A percentile compares a stretch with the other conserved stretches of the same genome.
phyloP scores from a whole-genome alignment of 2,113 vertebrate genomes.

The Carlito syrichta region DNA sequence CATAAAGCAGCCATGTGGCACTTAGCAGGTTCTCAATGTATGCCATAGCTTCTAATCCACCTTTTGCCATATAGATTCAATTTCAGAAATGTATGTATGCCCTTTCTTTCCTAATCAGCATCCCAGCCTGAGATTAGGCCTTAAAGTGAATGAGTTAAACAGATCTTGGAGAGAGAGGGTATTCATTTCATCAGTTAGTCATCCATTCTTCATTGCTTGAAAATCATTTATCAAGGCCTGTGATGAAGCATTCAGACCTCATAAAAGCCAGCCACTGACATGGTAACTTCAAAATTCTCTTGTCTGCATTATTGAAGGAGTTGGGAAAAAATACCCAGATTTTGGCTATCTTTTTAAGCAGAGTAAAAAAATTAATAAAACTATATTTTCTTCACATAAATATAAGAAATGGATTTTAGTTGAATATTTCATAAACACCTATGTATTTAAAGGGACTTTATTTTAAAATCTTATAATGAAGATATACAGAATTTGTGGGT shows the following conservation, averaged over 20 bases:
- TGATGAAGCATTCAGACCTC: neutral
- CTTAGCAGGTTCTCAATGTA: neutral
- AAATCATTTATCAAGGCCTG: neutral
- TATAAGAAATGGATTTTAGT: neutral
- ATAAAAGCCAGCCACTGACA: neutral
- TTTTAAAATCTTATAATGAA: neutral
- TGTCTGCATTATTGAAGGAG: neutral
- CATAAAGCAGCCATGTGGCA: neutral
- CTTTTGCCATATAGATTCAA: neutral
- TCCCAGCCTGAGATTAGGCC: neutral
- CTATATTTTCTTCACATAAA: neutral
- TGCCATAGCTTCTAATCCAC: neutral
- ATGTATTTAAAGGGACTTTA: neutral
- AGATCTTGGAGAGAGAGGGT: neutral
- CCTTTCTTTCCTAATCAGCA: neutral
- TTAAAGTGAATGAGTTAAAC: neutral
- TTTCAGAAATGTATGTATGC: neutral
- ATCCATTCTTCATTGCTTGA: neutral
- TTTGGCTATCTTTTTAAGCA: neutral
- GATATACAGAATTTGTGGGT: neutral
- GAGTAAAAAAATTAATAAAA: neutral
- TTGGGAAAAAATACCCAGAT: neutral
- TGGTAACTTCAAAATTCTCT: neutral
- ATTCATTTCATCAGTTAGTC: neutral
- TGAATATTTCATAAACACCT: neutral